Base-by-base conservation (phyloP, 2,888 invertebrate genomes). In the Platynereis dumerilii region DNA sequence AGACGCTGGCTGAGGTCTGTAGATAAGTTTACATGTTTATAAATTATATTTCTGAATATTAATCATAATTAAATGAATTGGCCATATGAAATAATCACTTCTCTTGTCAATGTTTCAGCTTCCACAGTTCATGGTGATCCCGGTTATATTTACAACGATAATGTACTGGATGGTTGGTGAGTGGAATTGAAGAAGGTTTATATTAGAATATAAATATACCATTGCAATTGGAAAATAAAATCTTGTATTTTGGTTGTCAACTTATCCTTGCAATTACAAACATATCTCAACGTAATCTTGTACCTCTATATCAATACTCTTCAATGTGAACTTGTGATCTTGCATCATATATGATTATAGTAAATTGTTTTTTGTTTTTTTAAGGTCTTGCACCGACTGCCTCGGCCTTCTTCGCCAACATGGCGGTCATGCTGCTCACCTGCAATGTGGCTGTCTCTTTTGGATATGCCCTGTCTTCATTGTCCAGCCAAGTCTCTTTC, bases 81-180 rank as follows among this genome's bases (percentile, higher is more conserved):
- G n/a, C n/a, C n/a, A n/a, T n/a, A n/a, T n/a, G n/a, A 34, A 34
- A 34, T 12, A 5, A 34, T 7, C 5, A 34, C 34, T 12, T 34
- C 12, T 34, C 34, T 34, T 34, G n/a, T 57, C 22, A 12, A n/a
- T 61, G 22, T 10, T 34, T 27, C 72, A 84, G 82, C 86, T 92
- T 0, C 96, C 96, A 0, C 88, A 94, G 54, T 94, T 94, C 79
- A 87, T 93, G 0, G 87, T 90, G 5, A 89, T 95, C 45, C 95
- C 96, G 0, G 80, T 93, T 10, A 85, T 95, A 2, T 96, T 94
- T 83, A 91, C 91, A 0, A 86, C 89, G 1, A 89, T 95, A 62
- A 89, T 90, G 1, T 97, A 97, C 85, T 96, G 91, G 80, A 90
- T 95, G 90, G 90, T 95, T 56, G 95, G 96, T 0, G 86, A 94